Conservation (phyloP, 2,797 vertebrate species). For the Eospalax fontanierii region DNA sequence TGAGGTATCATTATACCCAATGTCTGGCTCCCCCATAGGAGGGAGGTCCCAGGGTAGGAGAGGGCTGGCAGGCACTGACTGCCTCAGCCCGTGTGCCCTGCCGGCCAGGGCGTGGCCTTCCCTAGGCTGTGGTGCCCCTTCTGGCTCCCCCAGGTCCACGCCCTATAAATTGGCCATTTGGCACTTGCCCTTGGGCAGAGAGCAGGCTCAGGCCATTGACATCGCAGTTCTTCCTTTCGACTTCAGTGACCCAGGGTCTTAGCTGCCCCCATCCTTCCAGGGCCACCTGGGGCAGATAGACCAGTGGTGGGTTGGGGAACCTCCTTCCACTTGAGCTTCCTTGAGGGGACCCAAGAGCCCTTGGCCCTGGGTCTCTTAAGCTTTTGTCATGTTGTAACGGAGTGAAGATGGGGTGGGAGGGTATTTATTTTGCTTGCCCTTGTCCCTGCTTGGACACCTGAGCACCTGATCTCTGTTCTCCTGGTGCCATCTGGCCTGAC, state of each 20-base stretch:
- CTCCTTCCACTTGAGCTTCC: conserved; percentile 71
- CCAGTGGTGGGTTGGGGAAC: conserved; percentile 36
- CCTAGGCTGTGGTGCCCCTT: conserved; percentile 75
- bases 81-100: conserved; percentile 83
- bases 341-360: conserved; percentile 61
- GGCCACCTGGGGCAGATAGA: conserved; percentile 43
- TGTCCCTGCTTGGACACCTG: conserved; percentile 76
- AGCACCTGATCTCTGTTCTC: conserved; percentile 68
- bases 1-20: conserved; percentile 73
- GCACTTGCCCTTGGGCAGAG: conserved; percentile 74
- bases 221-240: conserved; percentile 78
- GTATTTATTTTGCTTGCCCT: conserved; percentile 85
- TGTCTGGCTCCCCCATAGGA: conserved; percentile 60
- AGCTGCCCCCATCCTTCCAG: conserved; percentile 56
- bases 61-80: conserved; percentile 81
- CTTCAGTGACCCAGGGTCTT: conserved; percentile 71
- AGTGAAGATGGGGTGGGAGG: conserved; percentile 69
- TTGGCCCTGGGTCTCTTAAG: conserved; percentile 66
- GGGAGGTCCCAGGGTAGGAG: conserved; percentile 71
- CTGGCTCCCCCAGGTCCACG: conserved; percentile 77
- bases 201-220: conserved; percentile 74
- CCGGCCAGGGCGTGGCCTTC: conserved; percentile 85
- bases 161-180: conserved; percentile 77
- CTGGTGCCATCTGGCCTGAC: conserved; percentile 71
- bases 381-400: conserved; percentile 81